A percentile compares a stretch with the other conserved stretches of the same genome.
phyloP scores from a whole-genome alignment of 2,888 invertebrate genomes.

The Hesperia comma region DNA sequence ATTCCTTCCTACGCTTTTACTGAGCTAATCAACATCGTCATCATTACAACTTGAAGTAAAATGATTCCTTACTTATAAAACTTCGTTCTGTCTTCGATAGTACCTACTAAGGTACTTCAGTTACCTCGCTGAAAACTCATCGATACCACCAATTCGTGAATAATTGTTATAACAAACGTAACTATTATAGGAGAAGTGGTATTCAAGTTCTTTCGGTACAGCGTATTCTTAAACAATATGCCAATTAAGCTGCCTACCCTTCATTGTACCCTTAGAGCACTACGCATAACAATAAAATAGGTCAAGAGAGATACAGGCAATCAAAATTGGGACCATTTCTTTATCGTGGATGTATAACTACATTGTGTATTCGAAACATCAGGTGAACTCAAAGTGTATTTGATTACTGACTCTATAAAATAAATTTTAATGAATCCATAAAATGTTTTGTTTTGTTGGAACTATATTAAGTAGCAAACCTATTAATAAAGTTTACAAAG shows the following conservation, averaged over 20 bases:
- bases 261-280: conserved; percentile 8
- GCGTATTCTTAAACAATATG: conserved; percentile 23
- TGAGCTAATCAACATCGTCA: too few species aligned
- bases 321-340: neutral
- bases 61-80: too few species aligned
- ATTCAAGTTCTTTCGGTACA: conserved; percentile 4
- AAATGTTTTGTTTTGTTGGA: too few species aligned
- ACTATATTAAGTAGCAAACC: too few species aligned
- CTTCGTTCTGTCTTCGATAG: too few species aligned
- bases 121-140: neutral
- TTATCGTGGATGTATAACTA: neutral
- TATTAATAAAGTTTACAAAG: too few species aligned
- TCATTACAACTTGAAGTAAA: too few species aligned
- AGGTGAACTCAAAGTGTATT: too few species aligned
- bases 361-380: too few species aligned
- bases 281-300: conserved; percentile 4
- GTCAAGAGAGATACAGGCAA: neutral
- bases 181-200: neutral
- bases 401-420: too few species aligned
- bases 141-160: neutral
- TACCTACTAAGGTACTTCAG: neutral
- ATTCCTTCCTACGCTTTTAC: too few species aligned
- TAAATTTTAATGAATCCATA: too few species aligned
- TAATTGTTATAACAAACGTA: conserved; percentile 5
- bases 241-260: conserved; percentile 31